Evolutionary conservation across 2,113 vertebrate genomes (phyloP).

Genomic region (Erythrolamprus reginae): DNA sequence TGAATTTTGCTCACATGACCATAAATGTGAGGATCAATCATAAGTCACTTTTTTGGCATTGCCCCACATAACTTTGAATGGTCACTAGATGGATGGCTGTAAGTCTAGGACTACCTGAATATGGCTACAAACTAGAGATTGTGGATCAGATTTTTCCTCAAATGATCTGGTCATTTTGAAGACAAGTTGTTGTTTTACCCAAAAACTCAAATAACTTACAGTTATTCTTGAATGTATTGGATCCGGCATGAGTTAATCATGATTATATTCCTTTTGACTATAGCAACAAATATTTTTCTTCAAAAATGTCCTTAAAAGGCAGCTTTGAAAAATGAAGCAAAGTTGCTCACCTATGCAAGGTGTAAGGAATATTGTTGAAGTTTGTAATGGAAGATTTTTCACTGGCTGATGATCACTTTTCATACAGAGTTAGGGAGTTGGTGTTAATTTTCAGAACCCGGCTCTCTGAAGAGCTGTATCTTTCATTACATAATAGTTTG

Average conservation of each 20-base stretch:
- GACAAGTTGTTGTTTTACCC: not conserved
- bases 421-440: not conserved
- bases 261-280: too few species aligned
- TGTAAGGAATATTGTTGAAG: not conserved
- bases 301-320: not conserved
- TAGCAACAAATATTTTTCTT: too few species aligned
- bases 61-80: too few species aligned
- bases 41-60: too few species aligned
- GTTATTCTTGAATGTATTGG: not conserved
- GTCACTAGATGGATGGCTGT: too few species aligned
- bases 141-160: not conserved
- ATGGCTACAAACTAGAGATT: too few species aligned
- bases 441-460: not conserved
- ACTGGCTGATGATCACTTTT: not conserved
- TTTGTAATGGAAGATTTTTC: not conserved
- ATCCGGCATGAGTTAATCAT: not conserved
- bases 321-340: not conserved
- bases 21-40: too few species aligned
- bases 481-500: not conserved
- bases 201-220: not conserved
- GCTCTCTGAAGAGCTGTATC: not conserved
- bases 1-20: too few species aligned
- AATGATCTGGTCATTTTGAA: not conserved
- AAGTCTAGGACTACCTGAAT: too few species aligned
- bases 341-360: not conserved